phyloP scores from a whole-genome alignment of 2,888 invertebrate species.

The Julus scandinavius region DNA sequence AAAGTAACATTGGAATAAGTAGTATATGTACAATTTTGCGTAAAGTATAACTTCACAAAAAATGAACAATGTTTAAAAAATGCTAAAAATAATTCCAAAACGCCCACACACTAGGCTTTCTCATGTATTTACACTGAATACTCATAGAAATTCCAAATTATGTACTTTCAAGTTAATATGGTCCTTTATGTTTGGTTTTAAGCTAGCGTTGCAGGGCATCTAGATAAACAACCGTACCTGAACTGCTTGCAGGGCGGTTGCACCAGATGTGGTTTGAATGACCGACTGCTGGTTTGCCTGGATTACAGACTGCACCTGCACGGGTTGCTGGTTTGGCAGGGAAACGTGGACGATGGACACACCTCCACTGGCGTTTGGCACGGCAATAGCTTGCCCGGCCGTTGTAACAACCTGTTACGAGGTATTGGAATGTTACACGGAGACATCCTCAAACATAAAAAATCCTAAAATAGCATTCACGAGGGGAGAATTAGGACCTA shows the following conservation, averaged over 20 bases:
- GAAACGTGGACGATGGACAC: constrained; percentile 84
- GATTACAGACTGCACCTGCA: constrained; percentile 80
- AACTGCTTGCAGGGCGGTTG: constrained; percentile 66
- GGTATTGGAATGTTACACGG: neutral
- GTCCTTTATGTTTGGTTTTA: neutral
- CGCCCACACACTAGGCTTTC: too few relatives aligned
- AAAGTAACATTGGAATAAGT: too few relatives aligned
- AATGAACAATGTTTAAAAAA: too few relatives aligned
- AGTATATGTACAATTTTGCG: too few relatives aligned
- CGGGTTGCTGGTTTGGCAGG: constrained; percentile 68
- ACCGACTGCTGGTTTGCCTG: constrained; percentile 91
- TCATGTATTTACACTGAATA: too few relatives aligned
- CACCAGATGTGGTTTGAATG: constrained; percentile 90
- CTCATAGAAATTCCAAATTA: too few relatives aligned
- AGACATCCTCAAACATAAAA: neutral
- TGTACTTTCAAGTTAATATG: neutral
- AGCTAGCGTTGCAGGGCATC: neutral
- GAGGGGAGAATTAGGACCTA: neutral
- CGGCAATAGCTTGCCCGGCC: constrained; percentile 60
- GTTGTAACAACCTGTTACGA: constrained; percentile 55
- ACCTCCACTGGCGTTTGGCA: constrained; percentile 61
- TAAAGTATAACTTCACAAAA: too few relatives aligned
- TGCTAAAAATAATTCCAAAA: too few relatives aligned
- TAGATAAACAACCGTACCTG: constrained; percentile 37
- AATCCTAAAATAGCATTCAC: neutral